These are phyloP conservation scores for Aldrovandia affinis DNA, from an alignment of 2,797 vertebrate genomes.

Conservation along the genomic window DNA sequence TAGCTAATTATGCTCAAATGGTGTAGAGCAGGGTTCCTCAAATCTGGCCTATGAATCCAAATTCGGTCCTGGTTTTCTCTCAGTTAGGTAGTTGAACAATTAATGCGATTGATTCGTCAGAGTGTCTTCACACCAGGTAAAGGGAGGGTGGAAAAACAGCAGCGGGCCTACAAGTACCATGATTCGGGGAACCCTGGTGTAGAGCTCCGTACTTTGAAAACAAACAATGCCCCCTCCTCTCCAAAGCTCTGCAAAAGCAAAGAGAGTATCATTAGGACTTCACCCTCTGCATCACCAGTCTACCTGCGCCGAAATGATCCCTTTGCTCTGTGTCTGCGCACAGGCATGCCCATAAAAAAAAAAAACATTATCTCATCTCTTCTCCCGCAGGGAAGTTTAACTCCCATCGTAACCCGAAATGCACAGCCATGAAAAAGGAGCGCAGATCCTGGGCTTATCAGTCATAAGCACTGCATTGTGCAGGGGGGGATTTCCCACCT, in stretches of 20 bases:
- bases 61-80: too few relatives aligned
- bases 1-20: too few relatives aligned
- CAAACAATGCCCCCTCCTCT: not conserved
- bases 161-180: too few relatives aligned
- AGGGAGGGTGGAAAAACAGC: too few relatives aligned
- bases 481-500: conserved; percentile 2
- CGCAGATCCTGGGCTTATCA: conserved; percentile 18
- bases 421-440: conserved; percentile 22
- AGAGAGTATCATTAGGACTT: conserved; percentile 5
- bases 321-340: conserved; percentile 23
- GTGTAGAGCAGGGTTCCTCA: not conserved
- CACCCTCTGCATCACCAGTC: conserved; percentile 3
- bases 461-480: conserved; percentile 18
- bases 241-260: not conserved
- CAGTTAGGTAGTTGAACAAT: too few relatives aligned
- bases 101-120: too few relatives aligned
- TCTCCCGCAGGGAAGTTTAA: conserved; percentile 8
- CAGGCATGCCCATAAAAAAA: conserved; percentile 17
- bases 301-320: conserved; percentile 5
- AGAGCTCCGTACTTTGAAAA: too few relatives aligned
- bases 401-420: conserved; percentile 21
- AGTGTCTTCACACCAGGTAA: too few relatives aligned
- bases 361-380: conserved; percentile 18
- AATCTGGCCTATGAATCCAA: not conserved
- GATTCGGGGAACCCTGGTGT: too few relatives aligned